phyloP scores from a whole-genome alignment of 2,888 invertebrate species.

The Eulithis testata region DNA sequence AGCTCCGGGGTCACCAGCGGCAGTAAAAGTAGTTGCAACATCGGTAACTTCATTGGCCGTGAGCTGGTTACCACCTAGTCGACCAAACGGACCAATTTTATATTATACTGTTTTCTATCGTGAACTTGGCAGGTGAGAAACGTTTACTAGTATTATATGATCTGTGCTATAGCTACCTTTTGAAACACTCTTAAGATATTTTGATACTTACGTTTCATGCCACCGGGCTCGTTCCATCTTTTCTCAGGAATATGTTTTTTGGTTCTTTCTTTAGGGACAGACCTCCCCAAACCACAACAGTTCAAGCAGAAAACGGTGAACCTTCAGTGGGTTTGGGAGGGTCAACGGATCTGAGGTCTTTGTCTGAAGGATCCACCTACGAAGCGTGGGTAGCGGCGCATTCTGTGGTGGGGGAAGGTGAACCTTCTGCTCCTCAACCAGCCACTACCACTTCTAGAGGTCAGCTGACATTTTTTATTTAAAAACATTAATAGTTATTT shows the following conservation, averaged over 20 bases:
- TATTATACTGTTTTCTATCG: slow-evolving; percentile 92
- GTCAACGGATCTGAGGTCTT: slow-evolving; percentile 87
- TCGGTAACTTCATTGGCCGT: slow-evolving; percentile 93
- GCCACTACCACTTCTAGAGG: slow-evolving; percentile 91
- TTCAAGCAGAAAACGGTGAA: slow-evolving; percentile 73
- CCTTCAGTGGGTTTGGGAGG: slow-evolving; percentile 75
- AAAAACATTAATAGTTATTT: too few relatives aligned
- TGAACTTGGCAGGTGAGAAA: slow-evolving; percentile 85
- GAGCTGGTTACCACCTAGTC: slow-evolving; percentile 92
- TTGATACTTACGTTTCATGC: too few relatives aligned
- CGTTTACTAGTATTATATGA: too few relatives aligned
- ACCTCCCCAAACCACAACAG: slow-evolving; percentile 75
- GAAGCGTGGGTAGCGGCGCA: slow-evolving; percentile 95
- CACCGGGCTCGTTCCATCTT: too few relatives aligned
- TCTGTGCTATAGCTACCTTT: too few relatives aligned
- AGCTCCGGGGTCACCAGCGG: slow-evolving; percentile 94
- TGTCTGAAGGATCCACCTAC: slow-evolving; percentile 90
- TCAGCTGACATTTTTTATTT: slow-evolving; percentile 45
- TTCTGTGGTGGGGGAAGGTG: slow-evolving; percentile 92
- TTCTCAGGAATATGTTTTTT: too few relatives aligned
- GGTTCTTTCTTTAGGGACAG: slow-evolving; percentile 61
- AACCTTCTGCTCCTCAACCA: slow-evolving; percentile 89
- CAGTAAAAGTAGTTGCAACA: slow-evolving; percentile 92
- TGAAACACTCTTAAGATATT: too few relatives aligned
- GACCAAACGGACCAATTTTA: slow-evolving; percentile 92